Evolutionary conservation across 2,888 invertebrate species (phyloP), one percentile per base, ranked within the genome.

Genomic region (Fabriciana adippe): DNA sequence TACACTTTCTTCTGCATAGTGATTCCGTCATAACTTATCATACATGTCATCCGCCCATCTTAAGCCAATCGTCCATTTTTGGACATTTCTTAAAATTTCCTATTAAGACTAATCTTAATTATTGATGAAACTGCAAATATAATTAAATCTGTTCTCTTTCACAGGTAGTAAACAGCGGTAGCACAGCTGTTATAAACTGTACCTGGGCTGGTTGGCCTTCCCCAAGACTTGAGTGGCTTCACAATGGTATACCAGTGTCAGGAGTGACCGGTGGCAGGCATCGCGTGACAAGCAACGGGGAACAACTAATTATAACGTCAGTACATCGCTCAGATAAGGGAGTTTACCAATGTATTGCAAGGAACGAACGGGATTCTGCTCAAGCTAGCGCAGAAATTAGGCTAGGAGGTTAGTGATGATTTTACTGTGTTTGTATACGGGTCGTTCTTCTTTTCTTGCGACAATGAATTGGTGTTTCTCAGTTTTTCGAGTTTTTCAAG

Each of bases 341-440:
- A 48, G 96, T 97, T 90, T 98, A 98, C 89, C 98, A 98, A 86
- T 98, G 98, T 86, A 93, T 97, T 79, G 96, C 96, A 16, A 94
- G 95, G 79, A 96, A 96, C 79, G 96, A 96, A 78, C 93, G 95
- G 73, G 96, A 96, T 78, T 96, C 96, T 72, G 96, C 96, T 8
- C 97, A 97, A 82, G 96, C 96, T 55, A 95, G 96, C 79, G 95
- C 96, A 0, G 96, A 97, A 84, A 87, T 97, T 53, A 94, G 96
- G 76, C 90, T 97, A 71, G 97, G 97, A 86, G 97, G 97, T 96
- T 81, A 92, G 93, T 26, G n/a, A 16, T 3, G 5, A n/a, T 18
- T 35, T n/a, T 15, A 31, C n/a, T 26, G 5, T 14, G 26, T 54
- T 26, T 18, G 26, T 26, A 26, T 15, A 31, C 15, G n/a, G n/a